Percentiles rank a stretch among this genome's conserved stretches.
Conservation (phyloP, 1,140 invertebrate species). For the Stenopsyche tienmushanensis region DNA sequence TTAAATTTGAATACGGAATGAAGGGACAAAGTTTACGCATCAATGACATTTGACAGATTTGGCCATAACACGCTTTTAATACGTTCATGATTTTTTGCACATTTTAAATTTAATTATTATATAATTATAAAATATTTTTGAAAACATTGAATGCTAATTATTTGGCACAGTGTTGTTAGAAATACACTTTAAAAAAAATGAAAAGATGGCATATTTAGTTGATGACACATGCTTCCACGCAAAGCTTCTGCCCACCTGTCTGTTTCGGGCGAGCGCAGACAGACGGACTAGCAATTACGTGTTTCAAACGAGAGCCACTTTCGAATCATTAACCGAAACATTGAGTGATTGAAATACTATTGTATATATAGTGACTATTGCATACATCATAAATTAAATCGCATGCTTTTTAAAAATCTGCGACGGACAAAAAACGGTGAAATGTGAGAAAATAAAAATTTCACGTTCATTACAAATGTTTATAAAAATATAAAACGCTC, state of each 20-base stretch:
- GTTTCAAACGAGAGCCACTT: constrained; percentile 17
- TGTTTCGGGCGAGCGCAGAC: background rate
- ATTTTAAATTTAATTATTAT: background rate
- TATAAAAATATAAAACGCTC: background rate
- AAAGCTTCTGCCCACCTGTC: background rate
- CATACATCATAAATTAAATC: background rate
- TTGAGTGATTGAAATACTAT: background rate
- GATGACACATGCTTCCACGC: constrained; percentile 14
- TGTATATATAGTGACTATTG: background rate
- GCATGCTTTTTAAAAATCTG: no score
- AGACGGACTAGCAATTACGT: no score
- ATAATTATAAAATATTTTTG: background rate
- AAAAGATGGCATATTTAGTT: background rate
- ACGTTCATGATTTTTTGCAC: background rate
- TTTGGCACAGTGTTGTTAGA: background rate
- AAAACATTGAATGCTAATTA: background rate
- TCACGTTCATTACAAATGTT: background rate
- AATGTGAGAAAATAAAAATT: background rate
- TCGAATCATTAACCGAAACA: constrained; percentile 11
- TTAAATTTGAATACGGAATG: no score
- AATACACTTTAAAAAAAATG: background rate
- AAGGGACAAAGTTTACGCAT: no score
- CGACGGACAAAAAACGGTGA: no score
- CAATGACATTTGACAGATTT: background rate
- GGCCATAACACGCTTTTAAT: background rate